Conservation (phyloP, 2,797 vertebrate species). For the Amazonetta brasiliensis region DNA sequence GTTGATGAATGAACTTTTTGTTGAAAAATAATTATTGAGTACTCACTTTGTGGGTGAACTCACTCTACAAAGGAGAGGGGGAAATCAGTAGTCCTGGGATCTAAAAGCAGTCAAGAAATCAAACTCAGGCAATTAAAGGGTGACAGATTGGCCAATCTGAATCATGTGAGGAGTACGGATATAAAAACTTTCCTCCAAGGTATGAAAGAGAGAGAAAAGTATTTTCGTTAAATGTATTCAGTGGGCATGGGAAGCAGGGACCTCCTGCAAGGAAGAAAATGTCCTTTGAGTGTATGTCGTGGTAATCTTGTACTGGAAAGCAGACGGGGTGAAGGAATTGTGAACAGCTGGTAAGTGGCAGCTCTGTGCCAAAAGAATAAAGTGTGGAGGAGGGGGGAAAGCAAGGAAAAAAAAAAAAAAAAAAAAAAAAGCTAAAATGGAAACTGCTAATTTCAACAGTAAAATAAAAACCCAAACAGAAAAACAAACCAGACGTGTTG, state of each 20-base stretch:
- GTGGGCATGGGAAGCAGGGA: background rate
- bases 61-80: background rate
- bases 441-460: background rate
- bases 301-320: conserved; percentile 34
- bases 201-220: background rate
- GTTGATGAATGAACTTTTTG: background rate
- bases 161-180: conserved; percentile 4
- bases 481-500: conserved; percentile 12
- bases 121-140: conserved; percentile 39
- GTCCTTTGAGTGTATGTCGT: conserved; percentile 25
- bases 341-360: conserved; percentile 72
- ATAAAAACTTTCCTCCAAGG: conserved; percentile 16
- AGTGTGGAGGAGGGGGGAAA: background rate
- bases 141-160: background rate
- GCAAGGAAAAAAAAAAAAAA: background rate
- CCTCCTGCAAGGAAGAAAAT: conserved; percentile 37
- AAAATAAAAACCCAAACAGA: background rate
- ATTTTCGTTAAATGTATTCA: conserved; percentile 1
- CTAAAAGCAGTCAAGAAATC: conserved; percentile 31
- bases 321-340: conserved; percentile 57
- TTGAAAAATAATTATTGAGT: background rate
- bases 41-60: background rate
- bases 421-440: background rate
- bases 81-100: background rate
- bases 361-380: conserved; percentile 39